These are phyloP conservation scores for Poecilia gillii DNA, from an alignment of 2,797 vertebrate species.

Conservation along the genomic window DNA sequence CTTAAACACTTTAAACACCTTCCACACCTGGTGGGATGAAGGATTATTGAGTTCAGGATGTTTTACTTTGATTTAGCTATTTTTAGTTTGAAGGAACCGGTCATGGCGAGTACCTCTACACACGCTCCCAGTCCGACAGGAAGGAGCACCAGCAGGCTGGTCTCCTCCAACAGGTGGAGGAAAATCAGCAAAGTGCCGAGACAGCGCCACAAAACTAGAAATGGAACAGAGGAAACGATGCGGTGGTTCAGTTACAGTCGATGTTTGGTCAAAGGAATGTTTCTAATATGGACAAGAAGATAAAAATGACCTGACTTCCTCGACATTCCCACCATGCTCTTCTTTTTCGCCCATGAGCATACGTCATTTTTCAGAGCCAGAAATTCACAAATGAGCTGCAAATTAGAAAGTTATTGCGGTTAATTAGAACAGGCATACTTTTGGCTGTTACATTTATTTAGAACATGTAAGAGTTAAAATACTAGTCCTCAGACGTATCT, in stretches of 20 bases:
- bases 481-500: background rate
- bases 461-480: background rate
- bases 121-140: constrained; percentile 90
- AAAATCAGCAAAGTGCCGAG: constrained; percentile 94
- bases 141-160: constrained; percentile 91
- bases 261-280: background rate
- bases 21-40: constrained; percentile 86
- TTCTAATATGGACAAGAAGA: background rate
- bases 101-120: constrained; percentile 84
- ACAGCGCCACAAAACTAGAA: constrained; percentile 92
- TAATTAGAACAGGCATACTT: background rate
- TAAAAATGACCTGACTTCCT: constrained; percentile 85
- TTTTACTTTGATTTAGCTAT: background rate
- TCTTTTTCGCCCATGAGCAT: constrained; percentile 93
- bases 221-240: background rate
- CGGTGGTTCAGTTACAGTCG: background rate
- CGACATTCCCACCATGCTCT: constrained; percentile 93
- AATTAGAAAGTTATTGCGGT: background rate
- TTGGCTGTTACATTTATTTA: background rate
- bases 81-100: background rate
- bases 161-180: constrained; percentile 93
- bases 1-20: constrained; percentile 91
- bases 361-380: constrained; percentile 97
- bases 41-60: background rate
- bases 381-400: constrained; percentile 94